Evolutionary conservation across 2,797 vertebrate species (phyloP).

Genomic region (Tangara arthus): DNA sequence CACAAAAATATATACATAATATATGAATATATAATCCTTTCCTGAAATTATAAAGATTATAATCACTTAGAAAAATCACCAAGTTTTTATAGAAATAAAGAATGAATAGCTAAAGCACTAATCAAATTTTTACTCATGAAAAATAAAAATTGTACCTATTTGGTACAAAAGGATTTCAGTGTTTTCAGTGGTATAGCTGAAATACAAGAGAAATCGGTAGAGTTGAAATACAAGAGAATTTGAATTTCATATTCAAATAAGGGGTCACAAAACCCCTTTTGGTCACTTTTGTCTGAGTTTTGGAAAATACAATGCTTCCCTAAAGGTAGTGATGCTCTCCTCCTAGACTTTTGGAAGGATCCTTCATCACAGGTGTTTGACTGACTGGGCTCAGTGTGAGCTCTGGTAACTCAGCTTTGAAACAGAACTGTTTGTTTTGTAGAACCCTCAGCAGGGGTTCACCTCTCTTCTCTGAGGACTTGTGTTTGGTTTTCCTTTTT

Average conservation of each 20-base stretch:
- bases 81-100: not conserved
- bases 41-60: not conserved
- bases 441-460: not conserved
- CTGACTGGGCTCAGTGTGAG: not conserved
- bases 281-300: not conserved
- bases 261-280: not conserved
- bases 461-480: not conserved
- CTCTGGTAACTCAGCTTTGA: not conserved
- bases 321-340: not conserved
- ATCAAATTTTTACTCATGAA: not conserved
- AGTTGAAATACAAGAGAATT: not conserved
- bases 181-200: not conserved
- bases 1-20: not conserved
- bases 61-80: not conserved
- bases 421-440: not conserved
- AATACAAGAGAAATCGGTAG: not conserved
- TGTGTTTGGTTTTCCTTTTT: accelerated
- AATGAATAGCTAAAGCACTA: not conserved
- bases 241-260: not conserved
- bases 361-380: not conserved
- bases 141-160: not conserved
- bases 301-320: not conserved
- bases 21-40: not conserved
- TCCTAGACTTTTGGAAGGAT: not conserved
- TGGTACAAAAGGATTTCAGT: not conserved